A percentile compares a stretch with the other conserved stretches of the same genome.
phyloP scores from a whole-genome alignment of 2,113 vertebrate genomes.

The Caranx melampygus region DNA sequence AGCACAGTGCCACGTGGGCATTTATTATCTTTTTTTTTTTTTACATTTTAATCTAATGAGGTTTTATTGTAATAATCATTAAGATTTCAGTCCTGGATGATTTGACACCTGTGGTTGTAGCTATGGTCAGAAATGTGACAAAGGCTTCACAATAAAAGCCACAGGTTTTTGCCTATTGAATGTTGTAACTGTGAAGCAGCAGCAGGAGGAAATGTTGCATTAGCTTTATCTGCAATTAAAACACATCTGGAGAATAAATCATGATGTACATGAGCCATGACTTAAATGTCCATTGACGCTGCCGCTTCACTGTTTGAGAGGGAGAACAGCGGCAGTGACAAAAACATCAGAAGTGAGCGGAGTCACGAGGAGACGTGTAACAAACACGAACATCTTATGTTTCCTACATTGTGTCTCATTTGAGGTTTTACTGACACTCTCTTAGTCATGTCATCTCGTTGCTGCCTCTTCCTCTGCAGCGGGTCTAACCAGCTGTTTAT shows the following conservation, averaged over 20 bases:
- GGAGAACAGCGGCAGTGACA: not conserved
- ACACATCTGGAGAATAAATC: not conserved
- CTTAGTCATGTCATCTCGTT: not conserved
- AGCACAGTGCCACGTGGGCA: too few species aligned
- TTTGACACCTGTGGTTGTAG: constrained; percentile 24
- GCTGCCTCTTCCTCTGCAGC: not conserved
- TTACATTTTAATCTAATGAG: not conserved
- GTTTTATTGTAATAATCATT: not conserved
- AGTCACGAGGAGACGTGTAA: not conserved
- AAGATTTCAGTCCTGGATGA: constrained; percentile 5
- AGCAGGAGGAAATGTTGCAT: not conserved
- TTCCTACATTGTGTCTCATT: not conserved
- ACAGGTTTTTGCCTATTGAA: not conserved
- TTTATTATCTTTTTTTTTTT: not conserved
- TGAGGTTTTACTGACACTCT: not conserved
- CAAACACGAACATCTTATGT: not conserved
- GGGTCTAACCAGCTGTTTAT: not conserved
- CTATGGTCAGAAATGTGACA: not conserved
- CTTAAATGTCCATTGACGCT: not conserved
- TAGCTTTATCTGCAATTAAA: not conserved
- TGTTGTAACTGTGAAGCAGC: constrained; percentile 7
- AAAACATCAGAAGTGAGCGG: not conserved
- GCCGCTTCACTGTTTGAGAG: not conserved
- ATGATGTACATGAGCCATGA: not conserved
- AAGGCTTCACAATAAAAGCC: not conserved